Base-by-base conservation (phyloP, 2,113 vertebrate species). In the Phodopus roborovskii region DNA sequence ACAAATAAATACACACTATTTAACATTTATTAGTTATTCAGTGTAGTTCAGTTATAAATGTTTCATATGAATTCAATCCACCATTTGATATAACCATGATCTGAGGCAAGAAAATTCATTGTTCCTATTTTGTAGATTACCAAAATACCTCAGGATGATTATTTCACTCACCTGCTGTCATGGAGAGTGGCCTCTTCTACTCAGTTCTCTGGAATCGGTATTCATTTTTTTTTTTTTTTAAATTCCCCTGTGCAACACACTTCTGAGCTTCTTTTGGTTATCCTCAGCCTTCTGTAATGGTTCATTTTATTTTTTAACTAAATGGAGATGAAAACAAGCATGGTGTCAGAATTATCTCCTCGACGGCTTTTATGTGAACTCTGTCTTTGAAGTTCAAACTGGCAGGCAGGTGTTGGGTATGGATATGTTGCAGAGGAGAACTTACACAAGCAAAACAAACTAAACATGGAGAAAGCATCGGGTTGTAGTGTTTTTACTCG, bases 361-460 rank as follows among this genome's bases (percentile, higher is more conserved):
- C 45, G 94, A 86, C 73, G n/a, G n/a, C 68, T 96, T 95, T 95
- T 91, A 81, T 95, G 75, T 95, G 70, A 95, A 88, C 58, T 53
- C 56, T n/a, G 75, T 53, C 95, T 98, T 97, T 97, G 93, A 97
- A 97, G 93, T 93, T 93, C 94, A 95, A 95, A 71, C 90, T 96
- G 79, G 79, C 92, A 85, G 75, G 95, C 94, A 96, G 92, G 92
- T 95, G 95, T 68, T 94, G 53, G 73, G 30, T 42, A 33, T 42
- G 92, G n/a, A 62, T 78, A 16, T 58, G 3, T 78, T 94, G 17
- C 20, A 28, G 82, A 48, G 91, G n/a, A 77, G 68, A 88, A 36
- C 64, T 85, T 86, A 48, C 83, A 39, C n/a, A 91, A 95, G 90
- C 16, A 90, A 95, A 92, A 78, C 22, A 81, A 81, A 88, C 84